Evolutionary conservation across 2,888 invertebrate species (phyloP).

Genomic region (Dichetophora obliterata): DNA sequence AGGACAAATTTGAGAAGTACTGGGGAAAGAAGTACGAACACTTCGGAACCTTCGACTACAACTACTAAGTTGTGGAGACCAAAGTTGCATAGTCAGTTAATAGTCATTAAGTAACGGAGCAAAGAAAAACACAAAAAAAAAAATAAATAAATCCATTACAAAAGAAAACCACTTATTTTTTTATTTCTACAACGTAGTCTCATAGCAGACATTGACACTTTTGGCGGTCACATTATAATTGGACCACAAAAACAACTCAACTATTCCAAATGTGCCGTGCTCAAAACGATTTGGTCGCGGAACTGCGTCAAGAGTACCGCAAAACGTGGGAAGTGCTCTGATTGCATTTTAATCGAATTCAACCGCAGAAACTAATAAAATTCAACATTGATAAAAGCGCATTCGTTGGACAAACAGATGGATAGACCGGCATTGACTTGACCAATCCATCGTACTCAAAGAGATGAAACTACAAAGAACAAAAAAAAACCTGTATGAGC

Average conservation of each 20-base stretch:
- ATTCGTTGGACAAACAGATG: not conserved
- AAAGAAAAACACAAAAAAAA: slow-evolving; percentile 35
- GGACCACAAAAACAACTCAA: slow-evolving; percentile 27
- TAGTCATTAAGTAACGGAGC: slow-evolving; percentile 10
- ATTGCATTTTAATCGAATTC: slow-evolving; percentile 61
- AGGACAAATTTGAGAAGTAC: slow-evolving; percentile 68
- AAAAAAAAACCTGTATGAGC: not conserved
- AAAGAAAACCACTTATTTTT: not conserved
- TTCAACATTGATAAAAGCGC: slow-evolving; percentile 49
- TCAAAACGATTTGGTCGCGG: not conserved
- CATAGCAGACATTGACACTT: not conserved
- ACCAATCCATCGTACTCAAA: too few relatives aligned
- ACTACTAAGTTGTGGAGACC: slow-evolving; percentile 46
- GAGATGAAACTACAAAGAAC: slow-evolving; percentile 12
- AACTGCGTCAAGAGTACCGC: slow-evolving; percentile 49
- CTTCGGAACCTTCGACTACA: slow-evolving; percentile 61
- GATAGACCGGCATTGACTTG: too few relatives aligned
- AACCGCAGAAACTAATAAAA: slow-evolving; percentile 63
- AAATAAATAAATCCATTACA: slow-evolving; percentile 6
- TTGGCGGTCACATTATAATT: slow-evolving; percentile 5
- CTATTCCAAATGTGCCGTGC: slow-evolving; percentile 6
- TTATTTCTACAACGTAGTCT: too few relatives aligned
- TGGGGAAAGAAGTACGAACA: slow-evolving; percentile 57
- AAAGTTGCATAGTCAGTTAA: slow-evolving; percentile 25
- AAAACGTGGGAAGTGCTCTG: slow-evolving; percentile 54